Base-by-base conservation (phyloP, 2,113 vertebrate genomes). In the Lota lota region DNA sequence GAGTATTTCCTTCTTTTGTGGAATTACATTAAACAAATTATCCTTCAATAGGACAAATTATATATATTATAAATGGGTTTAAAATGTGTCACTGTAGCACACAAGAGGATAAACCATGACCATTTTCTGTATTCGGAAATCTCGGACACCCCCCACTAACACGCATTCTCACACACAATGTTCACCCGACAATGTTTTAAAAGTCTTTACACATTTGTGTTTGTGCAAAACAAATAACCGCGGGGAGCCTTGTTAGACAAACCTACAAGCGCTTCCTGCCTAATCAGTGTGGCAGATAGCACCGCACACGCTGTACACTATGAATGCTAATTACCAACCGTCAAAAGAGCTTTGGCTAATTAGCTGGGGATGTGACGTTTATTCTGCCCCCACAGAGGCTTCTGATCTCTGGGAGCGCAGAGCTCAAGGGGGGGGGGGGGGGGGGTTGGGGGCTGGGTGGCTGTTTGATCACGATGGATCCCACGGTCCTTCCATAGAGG, bases 231-330 rank as follows among this genome's bases (percentile, higher is more conserved):
- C 47, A 72, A 58, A 83, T 15, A 80, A 82, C 85, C 75, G 80
- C 74, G 66, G 83, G 86, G 85, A 79, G 85, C 77, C 87, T 84
- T 84, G 82, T 86, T 84, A 84, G 78, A 78, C 81, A 88, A 83
- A 86, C 81, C 82, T 86, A 84, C 77, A 36, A 72, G 74, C 60
- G 15, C 66, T 70, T 75, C 70, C 60, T 69, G 53, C 75, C 84
- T 79, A 83, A 78, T 81, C 85, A 80, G 83, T 83, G 75, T 76
- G 70, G 69, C 76, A 81, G 77, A 84, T 74, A 80, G 82, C 78
- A 67, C 66, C 68, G 67, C 67, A 78, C 81, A 63, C 53, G 75
- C 50, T 83, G 79, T 79, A 68, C 76, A 77, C 87, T 84, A 83
- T 63, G 60, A 83, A 88, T 90, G 79, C 84, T 85, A 90, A 90